phyloP scores from a whole-genome alignment of 1,140 invertebrate genomes.

The Condylostylus longicornis region DNA sequence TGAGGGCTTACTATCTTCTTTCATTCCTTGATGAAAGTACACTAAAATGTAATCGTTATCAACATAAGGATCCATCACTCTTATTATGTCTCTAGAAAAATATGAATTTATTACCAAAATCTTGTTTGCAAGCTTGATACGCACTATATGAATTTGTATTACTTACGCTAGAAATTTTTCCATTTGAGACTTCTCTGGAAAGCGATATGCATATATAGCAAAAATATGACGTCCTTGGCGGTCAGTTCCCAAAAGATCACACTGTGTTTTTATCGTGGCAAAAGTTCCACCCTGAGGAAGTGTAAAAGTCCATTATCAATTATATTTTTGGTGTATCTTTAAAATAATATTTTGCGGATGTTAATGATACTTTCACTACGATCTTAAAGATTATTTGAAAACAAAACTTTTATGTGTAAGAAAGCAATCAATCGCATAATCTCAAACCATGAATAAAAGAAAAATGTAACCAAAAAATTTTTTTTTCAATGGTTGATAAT shows the following conservation, averaged over 20 bases:
- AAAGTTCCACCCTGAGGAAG: too few species aligned
- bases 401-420: too few species aligned
- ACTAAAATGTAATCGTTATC: constrained; percentile 97
- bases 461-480: too few species aligned
- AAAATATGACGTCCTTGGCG: constrained; percentile 76
- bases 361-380: too few species aligned
- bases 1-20: constrained; percentile 92
- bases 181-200: constrained; percentile 55
- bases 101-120: neutral
- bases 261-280: constrained; percentile 19
- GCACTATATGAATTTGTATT: neutral
- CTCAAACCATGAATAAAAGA: too few species aligned
- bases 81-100: constrained; percentile 71
- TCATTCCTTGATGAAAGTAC: constrained; percentile 97
- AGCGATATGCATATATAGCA: constrained; percentile 82
- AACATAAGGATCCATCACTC: constrained; percentile 93
- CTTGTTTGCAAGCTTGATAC: neutral
- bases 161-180: constrained; percentile 25
- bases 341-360: too few species aligned
- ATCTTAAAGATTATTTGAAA: too few species aligned
- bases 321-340: too few species aligned
- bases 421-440: too few species aligned
- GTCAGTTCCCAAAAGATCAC: constrained; percentile 33
- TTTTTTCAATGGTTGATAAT: too few species aligned
- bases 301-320: too few species aligned